These are phyloP conservation scores for Nipponacmea schrenckii DNA, from an alignment of 2,888 invertebrate genomes.

Conservation along the genomic window DNA sequence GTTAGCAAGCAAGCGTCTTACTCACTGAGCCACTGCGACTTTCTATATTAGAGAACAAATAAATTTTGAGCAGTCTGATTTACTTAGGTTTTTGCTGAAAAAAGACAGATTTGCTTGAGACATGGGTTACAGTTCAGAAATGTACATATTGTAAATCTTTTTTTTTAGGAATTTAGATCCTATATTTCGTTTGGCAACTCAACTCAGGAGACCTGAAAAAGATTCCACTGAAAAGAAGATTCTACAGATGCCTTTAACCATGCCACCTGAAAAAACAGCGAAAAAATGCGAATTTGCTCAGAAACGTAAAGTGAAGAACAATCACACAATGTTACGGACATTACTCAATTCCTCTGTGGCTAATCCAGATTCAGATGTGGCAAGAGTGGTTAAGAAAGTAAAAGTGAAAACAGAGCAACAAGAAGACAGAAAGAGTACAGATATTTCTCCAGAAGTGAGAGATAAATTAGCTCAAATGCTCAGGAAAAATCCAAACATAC, in stretches of 20 bases:
- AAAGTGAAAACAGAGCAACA: constrained; percentile 1
- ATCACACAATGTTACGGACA: no score
- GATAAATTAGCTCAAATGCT: not conserved
- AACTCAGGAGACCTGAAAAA: constrained; percentile 78
- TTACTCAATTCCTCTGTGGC: no score
- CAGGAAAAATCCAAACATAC: constrained; percentile 4
- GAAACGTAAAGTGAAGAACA: no score
- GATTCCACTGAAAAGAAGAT: constrained; percentile 79
- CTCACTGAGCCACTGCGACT: no score
- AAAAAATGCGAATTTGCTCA: no score
- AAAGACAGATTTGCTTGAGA: no score
- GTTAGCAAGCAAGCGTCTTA: no score
- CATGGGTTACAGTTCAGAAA: no score
- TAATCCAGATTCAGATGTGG: no score
- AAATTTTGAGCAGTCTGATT: no score
- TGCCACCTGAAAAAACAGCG: not conserved
- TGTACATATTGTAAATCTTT: not conserved
- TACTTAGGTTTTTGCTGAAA: no score
- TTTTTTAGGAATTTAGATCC: constrained; percentile 79
- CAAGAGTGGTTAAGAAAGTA: not conserved
- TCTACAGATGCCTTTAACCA: constrained; percentile 33
- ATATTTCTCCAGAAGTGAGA: constrained; percentile 6
- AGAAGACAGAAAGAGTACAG: not conserved
- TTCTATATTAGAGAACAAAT: no score
- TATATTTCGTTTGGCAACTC: constrained; percentile 83